Percentiles rank a stretch among this genome's conserved stretches.
Evolutionary conservation across 2,888 invertebrate species (phyloP).

Genomic region (Protonemura montana): DNA sequence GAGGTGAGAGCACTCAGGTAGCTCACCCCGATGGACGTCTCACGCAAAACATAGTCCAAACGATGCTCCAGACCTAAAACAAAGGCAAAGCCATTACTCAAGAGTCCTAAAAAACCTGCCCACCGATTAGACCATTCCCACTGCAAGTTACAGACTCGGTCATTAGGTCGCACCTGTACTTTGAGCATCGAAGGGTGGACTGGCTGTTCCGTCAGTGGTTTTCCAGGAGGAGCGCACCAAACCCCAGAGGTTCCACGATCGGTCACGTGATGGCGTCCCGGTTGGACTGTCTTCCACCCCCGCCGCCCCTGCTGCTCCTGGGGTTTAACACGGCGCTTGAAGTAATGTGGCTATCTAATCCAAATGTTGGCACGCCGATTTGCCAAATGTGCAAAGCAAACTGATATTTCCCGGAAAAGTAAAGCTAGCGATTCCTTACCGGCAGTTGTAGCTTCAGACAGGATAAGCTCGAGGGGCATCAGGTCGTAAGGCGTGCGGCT

Average conservation of each 20-base stretch:
- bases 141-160: too few relatives aligned
- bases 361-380: too few relatives aligned
- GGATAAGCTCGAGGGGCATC: constrained; percentile 56
- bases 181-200: constrained; percentile 58
- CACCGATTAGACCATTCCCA: not conserved
- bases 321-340: too few relatives aligned
- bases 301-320: constrained; percentile 32
- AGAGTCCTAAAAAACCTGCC: too few relatives aligned
- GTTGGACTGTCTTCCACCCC: constrained; percentile 49
- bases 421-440: not conserved
- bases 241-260: constrained; percentile 61
- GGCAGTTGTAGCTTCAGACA: constrained; percentile 48
- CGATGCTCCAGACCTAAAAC: constrained; percentile 64
- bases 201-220: constrained; percentile 57
- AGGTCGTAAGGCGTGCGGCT: constrained; percentile 58
- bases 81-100: constrained; percentile 26
- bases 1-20: constrained; percentile 69
- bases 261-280: constrained; percentile 54
- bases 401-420: too few relatives aligned
- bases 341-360: too few relatives aligned
- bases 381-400: too few relatives aligned
- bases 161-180: constrained; percentile 61
- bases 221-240: constrained; percentile 59
- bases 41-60: constrained; percentile 67
- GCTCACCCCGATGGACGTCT: constrained; percentile 62